phyloP scores from a whole-genome alignment of 2,113 vertebrate species.

The Thryonomys swinderianus region DNA sequence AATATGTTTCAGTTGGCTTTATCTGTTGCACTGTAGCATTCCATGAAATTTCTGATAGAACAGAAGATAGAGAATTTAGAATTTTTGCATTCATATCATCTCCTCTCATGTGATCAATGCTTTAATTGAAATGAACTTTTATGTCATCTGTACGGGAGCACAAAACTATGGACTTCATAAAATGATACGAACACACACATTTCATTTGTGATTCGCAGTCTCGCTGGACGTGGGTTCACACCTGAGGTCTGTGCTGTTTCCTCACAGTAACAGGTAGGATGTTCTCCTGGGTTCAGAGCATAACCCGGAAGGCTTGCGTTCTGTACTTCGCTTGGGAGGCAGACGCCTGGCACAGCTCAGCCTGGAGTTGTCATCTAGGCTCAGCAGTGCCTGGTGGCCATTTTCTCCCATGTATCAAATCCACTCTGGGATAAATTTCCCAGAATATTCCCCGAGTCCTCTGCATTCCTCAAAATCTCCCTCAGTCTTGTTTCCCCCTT shows the following conservation, averaged over 20 bases:
- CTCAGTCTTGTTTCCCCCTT: not conserved
- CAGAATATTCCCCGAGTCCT: not conserved
- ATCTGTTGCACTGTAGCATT: not conserved
- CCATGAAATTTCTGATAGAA: not conserved
- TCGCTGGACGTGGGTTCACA: not conserved
- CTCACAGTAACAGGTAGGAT: not conserved
- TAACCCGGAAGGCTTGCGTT: not conserved
- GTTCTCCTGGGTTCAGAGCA: not conserved
- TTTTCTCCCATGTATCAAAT: not conserved
- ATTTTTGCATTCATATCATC: not conserved
- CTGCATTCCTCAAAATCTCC: not conserved
- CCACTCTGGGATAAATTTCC: not conserved
- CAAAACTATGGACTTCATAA: not conserved
- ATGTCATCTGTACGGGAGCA: not conserved
- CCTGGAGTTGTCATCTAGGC: not conserved
- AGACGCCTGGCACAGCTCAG: not conserved
- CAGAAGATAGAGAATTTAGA: conserved; percentile 21
- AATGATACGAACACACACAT: not conserved
- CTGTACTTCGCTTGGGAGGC: not conserved
- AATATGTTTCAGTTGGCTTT: not conserved
- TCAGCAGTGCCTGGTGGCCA: not conserved
- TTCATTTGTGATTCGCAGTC: not conserved
- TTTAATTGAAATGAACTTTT: conserved; percentile 6
- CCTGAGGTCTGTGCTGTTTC: not conserved
- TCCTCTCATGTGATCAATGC: not conserved